Base-by-base conservation (phyloP, 1,140 invertebrate species). In the Bombus vancouverensis region DNA sequence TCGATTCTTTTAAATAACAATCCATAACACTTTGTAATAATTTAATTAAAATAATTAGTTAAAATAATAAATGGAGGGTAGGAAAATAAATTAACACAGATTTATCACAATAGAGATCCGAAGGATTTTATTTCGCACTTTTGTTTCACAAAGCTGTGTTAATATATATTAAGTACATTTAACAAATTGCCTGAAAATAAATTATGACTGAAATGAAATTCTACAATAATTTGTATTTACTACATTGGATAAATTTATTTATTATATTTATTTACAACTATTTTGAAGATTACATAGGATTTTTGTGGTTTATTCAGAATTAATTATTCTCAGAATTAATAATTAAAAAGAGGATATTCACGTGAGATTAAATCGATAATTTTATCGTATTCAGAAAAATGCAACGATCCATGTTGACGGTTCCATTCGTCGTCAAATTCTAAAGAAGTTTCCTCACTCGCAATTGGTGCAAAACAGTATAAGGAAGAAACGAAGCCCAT, bases 401-500 rank as follows among this genome's bases (percentile, higher is more conserved):
- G 4, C 6, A 72, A 39, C 9, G 68, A 85, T 82, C 68, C 83
- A 39, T 57, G 72, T 53, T 65, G 12, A 53, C 9, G 47, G 18
- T 9, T 15, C 71, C 59, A 83, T 34, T 75, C 75, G 68, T 85
- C 57, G 1, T 57, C n/a, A 22, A 53, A 28, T 47, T 83, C 62
- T 28, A 71, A 42, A 28, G 72, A 57, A 37, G 57, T 57, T 6
- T 65, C 53, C 25, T 86, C 80, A 18, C 74, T 84, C 42, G 59
- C 66, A 15, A 25, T 53, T 8, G 92, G 71, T 28, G 73, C 72
- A 13, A 81, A 72, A 47, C 83, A 89, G 44, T 89, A 89, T 44
- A 90, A 85, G 34, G 80, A 76, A 25, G 89, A 91, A 57, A 92
- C 44, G 25, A 92, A 85, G 32, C 86, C 78, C n/a, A 93, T 80